These are phyloP conservation scores for Furcula furcula DNA, from an alignment of 2,888 invertebrate genomes.

Conservation along the genomic window DNA sequence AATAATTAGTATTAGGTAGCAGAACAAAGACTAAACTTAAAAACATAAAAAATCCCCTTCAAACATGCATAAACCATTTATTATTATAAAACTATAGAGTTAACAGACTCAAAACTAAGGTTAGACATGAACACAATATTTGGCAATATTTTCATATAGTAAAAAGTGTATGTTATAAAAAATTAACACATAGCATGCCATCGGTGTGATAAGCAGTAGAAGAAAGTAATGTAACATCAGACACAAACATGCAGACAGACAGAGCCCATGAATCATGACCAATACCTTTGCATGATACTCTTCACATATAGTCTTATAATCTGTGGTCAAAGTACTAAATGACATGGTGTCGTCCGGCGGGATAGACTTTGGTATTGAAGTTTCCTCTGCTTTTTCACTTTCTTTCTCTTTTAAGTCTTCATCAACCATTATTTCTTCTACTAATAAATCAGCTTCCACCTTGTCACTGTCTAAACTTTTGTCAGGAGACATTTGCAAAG, in stretches of 20 bases:
- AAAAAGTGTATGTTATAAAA: slow-evolving; percentile 36
- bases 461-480: slow-evolving; percentile 55
- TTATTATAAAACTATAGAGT: slow-evolving; percentile 9
- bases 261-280: slow-evolving; percentile 32
- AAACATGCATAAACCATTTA: slow-evolving; percentile 15
- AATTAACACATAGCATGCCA: slow-evolving; percentile 45
- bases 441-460: slow-evolving; percentile 57
- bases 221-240: slow-evolving; percentile 23
- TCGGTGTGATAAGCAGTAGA: slow-evolving; percentile 38
- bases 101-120: slow-evolving; percentile 2
- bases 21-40: too few species aligned
- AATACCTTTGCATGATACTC: slow-evolving; percentile 86
- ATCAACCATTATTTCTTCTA: slow-evolving; percentile 66
- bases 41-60: background rate
- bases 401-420: slow-evolving; percentile 50
- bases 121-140: slow-evolving; percentile 24
- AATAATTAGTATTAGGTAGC: too few species aligned
- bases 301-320: slow-evolving; percentile 87
- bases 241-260: slow-evolving; percentile 31
- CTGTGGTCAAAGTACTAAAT: slow-evolving; percentile 84
- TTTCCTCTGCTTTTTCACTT: slow-evolving; percentile 39
- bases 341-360: slow-evolving; percentile 63
- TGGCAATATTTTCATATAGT: slow-evolving; percentile 34
- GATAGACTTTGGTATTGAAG: slow-evolving; percentile 59
- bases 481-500: slow-evolving; percentile 35